Percentiles rank a stretch among this genome's conserved stretches.
Evolutionary conservation across 2,797 vertebrate genomes (phyloP).

Genomic region (Brachymystax lenok): DNA sequence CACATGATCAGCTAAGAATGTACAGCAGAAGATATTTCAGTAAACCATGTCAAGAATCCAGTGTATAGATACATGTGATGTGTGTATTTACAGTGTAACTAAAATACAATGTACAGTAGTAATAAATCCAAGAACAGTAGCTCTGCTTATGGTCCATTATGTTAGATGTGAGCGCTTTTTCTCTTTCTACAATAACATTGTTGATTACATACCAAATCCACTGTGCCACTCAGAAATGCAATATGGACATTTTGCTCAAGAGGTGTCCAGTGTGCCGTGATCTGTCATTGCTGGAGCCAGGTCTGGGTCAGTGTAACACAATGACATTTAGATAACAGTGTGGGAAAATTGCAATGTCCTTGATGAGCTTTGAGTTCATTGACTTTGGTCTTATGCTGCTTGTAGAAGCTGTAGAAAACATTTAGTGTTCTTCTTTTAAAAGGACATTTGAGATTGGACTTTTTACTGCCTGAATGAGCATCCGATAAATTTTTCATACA

Average conservation of each 20-base stretch:
- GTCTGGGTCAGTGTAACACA: background rate
- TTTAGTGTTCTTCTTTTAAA: too few relatives aligned
- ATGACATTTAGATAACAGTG: conserved; percentile 23
- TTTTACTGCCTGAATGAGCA: background rate
- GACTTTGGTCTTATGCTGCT: background rate
- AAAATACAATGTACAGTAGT: too few relatives aligned
- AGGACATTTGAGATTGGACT: background rate
- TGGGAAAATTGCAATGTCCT: background rate
- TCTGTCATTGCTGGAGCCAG: too few relatives aligned
- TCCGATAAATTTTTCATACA: too few relatives aligned
- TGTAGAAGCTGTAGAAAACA: background rate
- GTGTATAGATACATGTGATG: too few relatives aligned
- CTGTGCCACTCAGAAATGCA: conserved; percentile 19
- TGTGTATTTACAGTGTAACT: too few relatives aligned
- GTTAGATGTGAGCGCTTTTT: conserved; percentile 41
- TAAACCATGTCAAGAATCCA: too few relatives aligned
- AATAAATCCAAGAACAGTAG: background rate
- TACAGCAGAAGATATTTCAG: too few relatives aligned
- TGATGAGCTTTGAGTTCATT: background rate
- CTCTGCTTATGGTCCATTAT: conserved; percentile 20
- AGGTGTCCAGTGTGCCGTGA: background rate
- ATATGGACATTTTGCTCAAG: conserved; percentile 30
- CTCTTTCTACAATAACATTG: conserved; percentile 40
- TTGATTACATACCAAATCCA: conserved; percentile 43
- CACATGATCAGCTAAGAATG: too few relatives aligned